A percentile compares a stretch with the other conserved stretches of the same genome.
Conservation (phyloP, 2,797 vertebrate species). For the Rhinoraja longicauda region DNA sequence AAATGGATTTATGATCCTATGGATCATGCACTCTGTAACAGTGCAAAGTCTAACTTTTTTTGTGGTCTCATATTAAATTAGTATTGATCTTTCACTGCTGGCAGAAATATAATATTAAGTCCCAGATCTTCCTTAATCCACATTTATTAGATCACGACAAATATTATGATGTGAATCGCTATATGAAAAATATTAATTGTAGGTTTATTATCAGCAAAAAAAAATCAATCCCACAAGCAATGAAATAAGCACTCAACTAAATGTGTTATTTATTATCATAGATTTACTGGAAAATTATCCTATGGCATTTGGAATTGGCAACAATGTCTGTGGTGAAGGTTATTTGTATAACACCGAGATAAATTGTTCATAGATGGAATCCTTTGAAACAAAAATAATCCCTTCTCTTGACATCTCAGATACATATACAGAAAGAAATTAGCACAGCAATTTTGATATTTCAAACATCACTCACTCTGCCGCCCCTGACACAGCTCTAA, state of each 20-base stretch:
- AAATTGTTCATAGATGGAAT: constrained; percentile 34
- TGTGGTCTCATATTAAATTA: constrained; percentile 80
- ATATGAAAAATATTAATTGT: constrained; percentile 40
- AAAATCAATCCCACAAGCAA: constrained; percentile 27
- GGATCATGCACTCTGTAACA: constrained; percentile 13
- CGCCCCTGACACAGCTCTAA: constrained; percentile 50
- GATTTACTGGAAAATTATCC: constrained; percentile 29
- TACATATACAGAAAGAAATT: constrained; percentile 44
- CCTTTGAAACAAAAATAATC: constrained; percentile 36
- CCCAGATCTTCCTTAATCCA: constrained; percentile 71
- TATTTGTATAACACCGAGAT: constrained; percentile 27
- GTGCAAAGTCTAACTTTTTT: constrained; percentile 50
- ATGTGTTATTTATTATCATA: constrained; percentile 33
- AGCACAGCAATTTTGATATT: constrained; percentile 46
- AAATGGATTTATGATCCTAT: background rate
- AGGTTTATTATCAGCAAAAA: constrained; percentile 32
- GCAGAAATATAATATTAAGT: constrained; percentile 65
- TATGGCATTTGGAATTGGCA: constrained; percentile 17
- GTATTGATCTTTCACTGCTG: constrained; percentile 75
- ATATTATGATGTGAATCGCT: constrained; percentile 58
- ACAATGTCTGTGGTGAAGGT: constrained; percentile 22
- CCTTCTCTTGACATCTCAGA: constrained; percentile 15
- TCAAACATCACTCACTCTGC: constrained; percentile 50
- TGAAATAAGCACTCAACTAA: constrained; percentile 37
- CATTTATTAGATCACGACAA: constrained; percentile 62